Percentiles rank a stretch among this genome's conserved stretches.
These are phyloP conservation scores for Neolamprologus modestus DNA, from an alignment of 2,113 vertebrate genomes.

Conservation along the genomic window DNA sequence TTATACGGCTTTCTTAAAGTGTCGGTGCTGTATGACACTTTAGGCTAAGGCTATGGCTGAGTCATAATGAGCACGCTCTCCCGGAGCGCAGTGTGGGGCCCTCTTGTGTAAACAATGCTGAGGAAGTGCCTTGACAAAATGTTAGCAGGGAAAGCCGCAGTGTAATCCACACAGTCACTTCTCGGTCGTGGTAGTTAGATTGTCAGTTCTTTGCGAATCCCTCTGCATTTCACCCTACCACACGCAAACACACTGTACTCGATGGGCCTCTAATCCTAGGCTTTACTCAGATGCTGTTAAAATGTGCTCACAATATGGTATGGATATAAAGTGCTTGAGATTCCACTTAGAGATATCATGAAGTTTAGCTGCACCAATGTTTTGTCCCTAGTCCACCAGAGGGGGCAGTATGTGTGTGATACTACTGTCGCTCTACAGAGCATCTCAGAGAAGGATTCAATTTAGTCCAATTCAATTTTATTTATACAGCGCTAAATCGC, in stretches of 20 bases:
- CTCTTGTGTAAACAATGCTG: slow-evolving; percentile 20
- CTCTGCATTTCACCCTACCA: neutral
- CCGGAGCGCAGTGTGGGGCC: neutral
- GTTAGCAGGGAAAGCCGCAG: slow-evolving; percentile 18
- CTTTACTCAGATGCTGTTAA: neutral
- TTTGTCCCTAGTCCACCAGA: neutral
- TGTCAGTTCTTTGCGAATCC: neutral
- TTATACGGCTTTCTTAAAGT: neutral
- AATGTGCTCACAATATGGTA: neutral
- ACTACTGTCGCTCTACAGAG: neutral
- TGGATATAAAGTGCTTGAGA: neutral
- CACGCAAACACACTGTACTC: neutral
- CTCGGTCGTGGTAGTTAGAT: neutral
- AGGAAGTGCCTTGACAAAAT: slow-evolving; percentile 50
- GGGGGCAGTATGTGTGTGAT: neutral
- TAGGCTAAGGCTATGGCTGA: neutral
- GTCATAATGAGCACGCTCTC: neutral
- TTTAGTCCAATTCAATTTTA: neutral
- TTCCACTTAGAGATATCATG: neutral
- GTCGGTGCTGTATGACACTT: neutral
- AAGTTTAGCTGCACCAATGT: neutral
- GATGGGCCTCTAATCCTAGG: neutral
- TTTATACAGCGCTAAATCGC: neutral
- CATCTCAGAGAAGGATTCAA: neutral
- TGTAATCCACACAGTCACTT: neutral